Percentiles rank a stretch among this genome's conserved stretches.
Evolutionary conservation across 2,888 invertebrate species (phyloP).

Genomic region (Ormyrus nitidulus): DNA sequence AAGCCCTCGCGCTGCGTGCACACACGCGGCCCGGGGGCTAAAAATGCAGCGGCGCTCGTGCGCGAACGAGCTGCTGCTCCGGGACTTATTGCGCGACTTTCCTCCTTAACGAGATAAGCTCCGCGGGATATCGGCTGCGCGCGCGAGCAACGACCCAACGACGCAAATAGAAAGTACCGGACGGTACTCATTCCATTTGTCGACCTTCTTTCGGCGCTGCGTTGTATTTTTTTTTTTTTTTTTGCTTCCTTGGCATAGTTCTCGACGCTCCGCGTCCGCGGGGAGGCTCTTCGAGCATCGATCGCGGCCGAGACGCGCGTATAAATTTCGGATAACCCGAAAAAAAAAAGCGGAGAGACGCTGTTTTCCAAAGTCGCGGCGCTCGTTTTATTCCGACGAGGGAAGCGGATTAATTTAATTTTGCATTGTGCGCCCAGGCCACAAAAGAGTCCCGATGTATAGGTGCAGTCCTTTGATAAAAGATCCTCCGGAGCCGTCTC

Average conservation of each 20-base stretch:
- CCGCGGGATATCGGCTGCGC: neutral
- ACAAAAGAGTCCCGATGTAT: conserved; percentile 9
- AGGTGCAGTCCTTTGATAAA: conserved; percentile 23
- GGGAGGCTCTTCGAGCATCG: no score
- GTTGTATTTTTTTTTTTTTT: neutral
- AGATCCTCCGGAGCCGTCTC: conserved; percentile 11
- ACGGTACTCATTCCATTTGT: conserved; percentile 12
- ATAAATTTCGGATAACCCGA: no score
- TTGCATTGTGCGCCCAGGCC: conserved; percentile 20
- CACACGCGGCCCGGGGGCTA: conserved; percentile 7
- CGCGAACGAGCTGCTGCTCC: conserved; percentile 13
- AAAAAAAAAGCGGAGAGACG: no score
- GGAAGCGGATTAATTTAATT: conserved; percentile 32
- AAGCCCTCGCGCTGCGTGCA: conserved; percentile 19
- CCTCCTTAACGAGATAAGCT: no score
- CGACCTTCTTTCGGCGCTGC: conserved; percentile 15
- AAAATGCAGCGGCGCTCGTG: conserved; percentile 36
- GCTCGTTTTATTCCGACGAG: neutral
- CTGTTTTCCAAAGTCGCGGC: no score
- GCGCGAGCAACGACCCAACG: neutral
- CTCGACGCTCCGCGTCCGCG: no score
- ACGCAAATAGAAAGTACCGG: neutral
- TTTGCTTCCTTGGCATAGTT: conserved; percentile 3
- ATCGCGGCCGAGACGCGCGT: no score
- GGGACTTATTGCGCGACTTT: neutral